Evolutionary conservation across 2,888 invertebrate species (phyloP), one percentile per base, ranked within the genome.

Genomic region (Athripsodes cinereus): DNA sequence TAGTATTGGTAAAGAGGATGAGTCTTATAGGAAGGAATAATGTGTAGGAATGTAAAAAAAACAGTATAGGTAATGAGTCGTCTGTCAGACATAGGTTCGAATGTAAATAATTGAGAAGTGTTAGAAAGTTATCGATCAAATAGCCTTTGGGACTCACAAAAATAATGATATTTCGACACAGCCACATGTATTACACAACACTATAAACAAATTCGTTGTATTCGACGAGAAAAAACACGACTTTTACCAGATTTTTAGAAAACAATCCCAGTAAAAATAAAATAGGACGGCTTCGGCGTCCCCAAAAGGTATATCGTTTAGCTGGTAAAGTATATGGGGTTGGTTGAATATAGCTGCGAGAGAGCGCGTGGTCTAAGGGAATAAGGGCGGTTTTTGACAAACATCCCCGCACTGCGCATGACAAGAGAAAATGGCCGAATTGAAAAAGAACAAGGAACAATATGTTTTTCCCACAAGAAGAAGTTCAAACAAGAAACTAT

Each of bases 21-120:
- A 26, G 26, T 26, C n/a, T 26, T 6, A 26, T 6, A 26, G 26
- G 26, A 6, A 26, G 26, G 3, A 10, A 26, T 6, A 26, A 26
- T 10, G 26, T 26, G 26, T 6, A 6, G 26, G 10, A 26, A 10
- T 6, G 26, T 26, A 6, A 26, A 10, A 10, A 26, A 26, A 26
- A 26, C 26, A 26, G 26, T 10, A 3, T 3, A 26, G 26, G 40
- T 40, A 40, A 16, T 13, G 13, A 40, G 2, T 40, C 40, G 40
- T 16, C 40, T 40, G 40, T 40, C 40, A 40, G 40, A 40, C 40
- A 16, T 40, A 19, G 52, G 34, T 48, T 22, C 35, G 55, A 21
- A 21, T 44, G 55, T 59, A 59, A 59, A 59, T 59, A 59, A 59
- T 59, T 52, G 46, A 59, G 35, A 55, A 48, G 35, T 16, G 40